A percentile compares a stretch with the other conserved stretches of the same genome.
Conservation (phyloP, 2,113 vertebrate genomes). For the Loxodonta africana region DNA sequence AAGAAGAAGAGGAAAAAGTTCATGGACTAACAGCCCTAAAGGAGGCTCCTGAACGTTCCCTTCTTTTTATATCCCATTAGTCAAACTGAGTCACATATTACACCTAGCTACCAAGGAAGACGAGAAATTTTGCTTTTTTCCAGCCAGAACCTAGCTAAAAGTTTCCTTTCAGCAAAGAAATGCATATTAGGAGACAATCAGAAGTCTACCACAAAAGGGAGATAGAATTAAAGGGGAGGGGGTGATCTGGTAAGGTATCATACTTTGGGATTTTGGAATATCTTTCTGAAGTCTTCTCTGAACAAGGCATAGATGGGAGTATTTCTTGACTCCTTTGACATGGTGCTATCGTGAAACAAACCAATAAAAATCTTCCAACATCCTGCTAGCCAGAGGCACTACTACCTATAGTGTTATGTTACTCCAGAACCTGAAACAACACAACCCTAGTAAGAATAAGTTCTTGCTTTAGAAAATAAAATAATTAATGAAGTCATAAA, state of each 20-base stretch:
- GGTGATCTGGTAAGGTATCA: neutral
- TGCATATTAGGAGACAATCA: neutral
- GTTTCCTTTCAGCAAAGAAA: neutral
- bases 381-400: neutral
- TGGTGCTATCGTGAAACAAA: neutral
- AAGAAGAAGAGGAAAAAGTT: neutral
- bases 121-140: neutral
- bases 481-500: neutral
- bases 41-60: neutral
- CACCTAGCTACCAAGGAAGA: neutral
- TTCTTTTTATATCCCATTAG: neutral
- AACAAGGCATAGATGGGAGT: neutral
- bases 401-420: neutral
- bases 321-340: neutral
- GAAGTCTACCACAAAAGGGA: neutral
- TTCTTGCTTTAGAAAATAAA: constrained; percentile 2
- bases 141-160: neutral
- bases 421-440: neutral
- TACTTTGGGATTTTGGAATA: neutral
- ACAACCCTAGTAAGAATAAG: neutral
- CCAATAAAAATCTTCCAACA: neutral
- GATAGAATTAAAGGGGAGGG: neutral
- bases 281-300: neutral
- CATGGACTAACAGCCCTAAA: neutral
- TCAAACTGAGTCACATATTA: neutral